These are phyloP conservation scores for Erebia palarica DNA, from an alignment of 2,888 invertebrate species.

Conservation along the genomic window DNA sequence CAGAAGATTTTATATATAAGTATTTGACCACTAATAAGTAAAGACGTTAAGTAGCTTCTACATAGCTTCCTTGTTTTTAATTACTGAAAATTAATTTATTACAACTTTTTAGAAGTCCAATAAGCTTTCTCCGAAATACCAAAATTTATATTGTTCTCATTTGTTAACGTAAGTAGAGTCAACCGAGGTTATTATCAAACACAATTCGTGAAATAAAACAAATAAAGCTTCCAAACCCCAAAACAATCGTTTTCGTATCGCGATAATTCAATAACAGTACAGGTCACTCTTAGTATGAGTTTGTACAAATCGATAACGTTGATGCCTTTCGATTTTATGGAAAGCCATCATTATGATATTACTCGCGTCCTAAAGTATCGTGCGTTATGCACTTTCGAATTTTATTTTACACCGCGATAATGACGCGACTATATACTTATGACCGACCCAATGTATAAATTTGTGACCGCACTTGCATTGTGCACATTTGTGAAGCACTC, in stretches of 20 bases:
- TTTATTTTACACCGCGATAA: too few species aligned
- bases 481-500: too few species aligned
- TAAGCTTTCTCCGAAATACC: not conserved
- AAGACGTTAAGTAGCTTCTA: not conserved
- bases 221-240: constrained; percentile 15
- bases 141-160: not conserved
- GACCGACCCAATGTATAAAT: too few species aligned
- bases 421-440: too few species aligned
- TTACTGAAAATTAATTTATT: not conserved
- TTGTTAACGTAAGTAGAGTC: constrained; percentile 1
- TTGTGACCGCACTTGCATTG: too few species aligned
- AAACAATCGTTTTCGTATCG: constrained; percentile 40
- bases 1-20: too few species aligned
- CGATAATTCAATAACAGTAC: constrained; percentile 47
- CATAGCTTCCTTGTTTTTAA: not conserved
- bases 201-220: constrained; percentile 15
- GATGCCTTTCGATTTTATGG: not conserved
- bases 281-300: not conserved
- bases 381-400: too few species aligned
- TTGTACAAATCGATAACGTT: not conserved
- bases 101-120: not conserved
- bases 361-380: too few species aligned
- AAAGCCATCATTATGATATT: not conserved
- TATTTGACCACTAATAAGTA: not conserved
- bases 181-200: not conserved